phyloP scores from a whole-genome alignment of 2,797 vertebrate genomes.

The Mustela erminea region DNA sequence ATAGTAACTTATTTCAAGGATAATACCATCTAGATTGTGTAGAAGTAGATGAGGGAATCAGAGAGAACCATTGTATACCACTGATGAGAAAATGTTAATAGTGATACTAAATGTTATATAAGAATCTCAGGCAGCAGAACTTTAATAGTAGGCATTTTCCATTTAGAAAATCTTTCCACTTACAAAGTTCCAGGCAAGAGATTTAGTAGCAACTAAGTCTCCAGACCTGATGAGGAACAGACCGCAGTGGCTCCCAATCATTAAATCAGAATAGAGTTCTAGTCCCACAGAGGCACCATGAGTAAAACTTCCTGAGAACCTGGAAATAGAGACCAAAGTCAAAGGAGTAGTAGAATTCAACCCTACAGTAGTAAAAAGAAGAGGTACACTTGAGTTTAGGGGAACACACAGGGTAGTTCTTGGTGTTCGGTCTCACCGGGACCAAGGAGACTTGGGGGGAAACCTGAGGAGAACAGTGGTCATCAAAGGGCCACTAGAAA shows the following conservation, averaged over 20 bases:
- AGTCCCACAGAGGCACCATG: not conserved
- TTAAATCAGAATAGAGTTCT: not conserved
- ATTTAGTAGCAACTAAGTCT: not conserved
- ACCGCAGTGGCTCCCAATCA: not conserved
- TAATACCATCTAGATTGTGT: not conserved
- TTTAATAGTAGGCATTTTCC: not conserved
- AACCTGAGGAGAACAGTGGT: not conserved
- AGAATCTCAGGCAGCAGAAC: not conserved
- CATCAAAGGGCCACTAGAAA: not conserved
- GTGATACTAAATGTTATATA: not conserved
- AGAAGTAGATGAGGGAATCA: not conserved
- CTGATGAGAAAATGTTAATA: not conserved
- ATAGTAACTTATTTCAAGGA: not conserved
- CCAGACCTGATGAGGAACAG: not conserved
- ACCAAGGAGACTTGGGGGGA: not conserved
- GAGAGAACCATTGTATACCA: not conserved
- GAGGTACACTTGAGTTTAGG: not conserved
- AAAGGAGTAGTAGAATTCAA: not conserved
- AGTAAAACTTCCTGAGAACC: not conserved
- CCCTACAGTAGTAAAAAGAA: not conserved
- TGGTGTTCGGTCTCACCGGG: not conserved
- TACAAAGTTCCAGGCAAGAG: not conserved
- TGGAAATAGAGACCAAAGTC: not conserved
- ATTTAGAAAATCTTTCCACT: not conserved
- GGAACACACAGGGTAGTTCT: not conserved